Evolutionary conservation across 2,888 invertebrate genomes (phyloP).

Genomic region (Pegoplata infirma): DNA sequence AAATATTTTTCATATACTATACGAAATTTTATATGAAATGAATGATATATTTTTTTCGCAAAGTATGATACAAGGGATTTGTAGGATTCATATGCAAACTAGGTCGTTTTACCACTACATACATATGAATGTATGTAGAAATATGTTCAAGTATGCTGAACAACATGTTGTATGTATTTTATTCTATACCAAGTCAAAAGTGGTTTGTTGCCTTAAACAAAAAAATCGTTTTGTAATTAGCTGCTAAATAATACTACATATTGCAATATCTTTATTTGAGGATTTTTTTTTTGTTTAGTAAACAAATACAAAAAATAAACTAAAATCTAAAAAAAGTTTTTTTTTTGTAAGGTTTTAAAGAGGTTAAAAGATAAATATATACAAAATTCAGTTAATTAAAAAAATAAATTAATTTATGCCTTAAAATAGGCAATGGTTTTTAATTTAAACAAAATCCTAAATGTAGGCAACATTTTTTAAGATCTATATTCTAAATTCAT

Average conservation of each 20-base stretch:
- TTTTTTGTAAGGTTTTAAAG: not conserved
- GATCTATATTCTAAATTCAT: no score
- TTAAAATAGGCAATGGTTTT: not conserved
- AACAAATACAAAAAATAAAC: not conserved
- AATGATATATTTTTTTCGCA: constrained; percentile 26
- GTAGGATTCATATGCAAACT: constrained; percentile 41
- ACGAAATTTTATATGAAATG: constrained; percentile 10
- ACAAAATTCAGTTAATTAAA: not conserved
- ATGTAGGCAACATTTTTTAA: no score
- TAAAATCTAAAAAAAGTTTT: no score
- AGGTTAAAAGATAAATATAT: not conserved
- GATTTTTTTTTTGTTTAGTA: not conserved
- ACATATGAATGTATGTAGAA: constrained; percentile 10
- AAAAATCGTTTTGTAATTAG: constrained; percentile 49
- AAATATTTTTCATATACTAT: constrained; percentile 17
- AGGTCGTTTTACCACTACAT: constrained; percentile 56
- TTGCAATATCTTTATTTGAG: not conserved
- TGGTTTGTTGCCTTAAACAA: constrained; percentile 49
- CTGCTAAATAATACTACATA: constrained; percentile 19
- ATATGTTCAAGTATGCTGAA: constrained; percentile 23
- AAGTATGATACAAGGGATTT: not conserved
- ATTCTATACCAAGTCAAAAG: constrained; percentile 41
- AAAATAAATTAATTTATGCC: not conserved
- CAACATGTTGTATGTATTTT: no score
- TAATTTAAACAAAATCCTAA: no score